Percentiles rank a stretch among this genome's conserved stretches.
phyloP scores from a whole-genome alignment of 2,888 invertebrate species.

The Drosophila mulleri region DNA sequence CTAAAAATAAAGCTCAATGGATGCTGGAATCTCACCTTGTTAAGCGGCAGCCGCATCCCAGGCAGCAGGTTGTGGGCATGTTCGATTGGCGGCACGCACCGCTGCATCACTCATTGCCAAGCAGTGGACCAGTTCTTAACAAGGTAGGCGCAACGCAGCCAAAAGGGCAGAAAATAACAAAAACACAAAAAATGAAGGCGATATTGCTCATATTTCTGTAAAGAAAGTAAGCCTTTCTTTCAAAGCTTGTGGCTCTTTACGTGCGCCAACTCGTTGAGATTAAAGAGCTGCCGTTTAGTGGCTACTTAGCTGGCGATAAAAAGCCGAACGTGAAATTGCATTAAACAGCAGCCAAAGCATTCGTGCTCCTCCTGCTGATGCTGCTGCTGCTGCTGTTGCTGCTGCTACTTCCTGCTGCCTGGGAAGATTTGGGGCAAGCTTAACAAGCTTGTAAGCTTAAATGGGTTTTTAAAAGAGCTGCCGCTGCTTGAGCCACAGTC shows the following conservation, averaged over 20 bases:
- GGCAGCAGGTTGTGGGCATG: conserved; percentile 36
- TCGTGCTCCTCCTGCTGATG: neutral
- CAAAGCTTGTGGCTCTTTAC: conserved; percentile 14
- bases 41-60: conserved; percentile 13
- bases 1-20: conserved; percentile 63
- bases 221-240: conserved; percentile 67
- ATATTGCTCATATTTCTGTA: conserved; percentile 22
- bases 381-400: neutral
- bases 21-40: conserved; percentile 49
- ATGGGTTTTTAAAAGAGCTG: conserved; percentile 80
- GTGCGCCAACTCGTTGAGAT: conserved; percentile 73
- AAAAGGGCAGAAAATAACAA: neutral
- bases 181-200: neutral
- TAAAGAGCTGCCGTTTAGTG: conserved; percentile 82
- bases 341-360: conserved; percentile 50
- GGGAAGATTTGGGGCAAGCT: conserved; percentile 74
- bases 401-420: neutral
- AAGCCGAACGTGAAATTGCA: conserved; percentile 76
- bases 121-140: conserved; percentile 65
- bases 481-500: conserved; percentile 36
- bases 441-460: conserved; percentile 77
- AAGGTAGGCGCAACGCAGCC: conserved; percentile 72
- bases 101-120: conserved; percentile 22
- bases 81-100: conserved; percentile 63
- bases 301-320: conserved; percentile 79